Base-by-base conservation (phyloP, 2,797 vertebrate genomes). In the Ibycter americanus region DNA sequence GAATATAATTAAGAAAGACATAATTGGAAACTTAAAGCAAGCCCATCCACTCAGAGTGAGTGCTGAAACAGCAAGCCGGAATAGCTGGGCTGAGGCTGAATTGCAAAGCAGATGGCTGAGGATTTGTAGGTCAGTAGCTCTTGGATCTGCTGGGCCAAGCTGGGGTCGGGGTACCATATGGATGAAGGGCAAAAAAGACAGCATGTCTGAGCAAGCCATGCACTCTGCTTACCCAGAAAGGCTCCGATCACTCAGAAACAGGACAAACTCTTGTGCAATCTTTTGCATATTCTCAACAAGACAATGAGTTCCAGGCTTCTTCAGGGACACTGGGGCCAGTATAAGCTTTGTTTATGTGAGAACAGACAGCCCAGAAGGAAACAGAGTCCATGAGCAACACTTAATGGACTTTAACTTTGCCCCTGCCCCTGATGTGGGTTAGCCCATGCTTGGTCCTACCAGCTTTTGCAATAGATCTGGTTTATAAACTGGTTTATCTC, bases 71-170 rank as follows among this genome's bases (percentile, higher is more conserved):
- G 95, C 84, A 97, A 92, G 82, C 10, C 55, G 38, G 68, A 65
- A 86, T 36, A 86, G 82, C 61, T 83, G 84, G 62, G 77, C 38
- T 82, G 73, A 87, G 73, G 70, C 78, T 95, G 93, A 88, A 65
- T 81, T 87, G 83, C 85, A 90, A 96, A 96, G 95, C 96, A 97
- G 96, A 96, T 97, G 97, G 96, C 77, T 90, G 94, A 96, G 93
- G 91, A 96, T 96, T 96, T 97, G 96, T 95, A 97, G 95, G 96
- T 96, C 95, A 91, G 87, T 67, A 91, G 80, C 89, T 95, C 90
- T 77, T 63, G 85, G 89, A 96, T 90, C 77, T 72, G 83, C 80
- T 61, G 85, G 95, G 85, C 72, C 91, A 95, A 56, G 94, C 58
- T 26, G 66, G 91, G 94, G 93, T 96, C 95, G 88, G 80, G 52